Evolutionary conservation across 2,888 invertebrate species (phyloP).

Genomic region (Tryphoninae sp.): DNA sequence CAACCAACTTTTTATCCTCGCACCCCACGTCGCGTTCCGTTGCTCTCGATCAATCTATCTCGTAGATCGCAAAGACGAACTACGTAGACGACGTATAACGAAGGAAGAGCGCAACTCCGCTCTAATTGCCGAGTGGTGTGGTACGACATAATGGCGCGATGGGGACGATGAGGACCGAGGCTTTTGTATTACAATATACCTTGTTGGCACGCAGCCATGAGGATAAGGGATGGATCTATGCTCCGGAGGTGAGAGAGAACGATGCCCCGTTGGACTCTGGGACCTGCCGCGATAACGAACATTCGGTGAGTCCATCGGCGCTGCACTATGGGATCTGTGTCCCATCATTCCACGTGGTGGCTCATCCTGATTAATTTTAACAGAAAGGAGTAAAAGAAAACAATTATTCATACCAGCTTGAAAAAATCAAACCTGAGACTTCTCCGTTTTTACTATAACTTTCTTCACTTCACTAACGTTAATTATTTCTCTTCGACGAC

Average conservation of each 20-base stretch:
- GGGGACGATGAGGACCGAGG: slow-evolving; percentile 48
- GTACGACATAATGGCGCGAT: slow-evolving; percentile 42
- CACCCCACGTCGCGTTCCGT: slow-evolving; percentile 8
- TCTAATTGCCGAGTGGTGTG: slow-evolving; percentile 49
- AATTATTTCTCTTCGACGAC: no score
- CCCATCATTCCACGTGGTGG: slow-evolving; percentile 82
- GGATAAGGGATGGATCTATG: slow-evolving; percentile 85
- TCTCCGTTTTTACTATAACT: no score
- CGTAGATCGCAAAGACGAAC: slow-evolving; percentile 1
- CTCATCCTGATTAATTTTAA: slow-evolving; percentile 80
- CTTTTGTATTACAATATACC: slow-evolving; percentile 68
- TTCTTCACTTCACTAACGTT: no score
- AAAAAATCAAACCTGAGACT: no score
- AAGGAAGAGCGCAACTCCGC: slow-evolving; percentile 18
- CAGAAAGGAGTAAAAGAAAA: neutral
- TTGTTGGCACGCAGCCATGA: slow-evolving; percentile 85
- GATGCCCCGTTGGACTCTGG: slow-evolving; percentile 89
- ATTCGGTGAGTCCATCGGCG: slow-evolving; percentile 87
- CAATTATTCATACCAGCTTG: no score
- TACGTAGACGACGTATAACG: neutral
- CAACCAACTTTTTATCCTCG: neutral
- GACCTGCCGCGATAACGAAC: slow-evolving; percentile 86
- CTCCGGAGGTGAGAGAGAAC: slow-evolving; percentile 92
- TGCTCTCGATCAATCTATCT: neutral
- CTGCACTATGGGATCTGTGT: slow-evolving; percentile 93